These are phyloP conservation scores for Stictonetta naevosa DNA, from an alignment of 2,113 vertebrate genomes.

Conservation along the genomic window DNA sequence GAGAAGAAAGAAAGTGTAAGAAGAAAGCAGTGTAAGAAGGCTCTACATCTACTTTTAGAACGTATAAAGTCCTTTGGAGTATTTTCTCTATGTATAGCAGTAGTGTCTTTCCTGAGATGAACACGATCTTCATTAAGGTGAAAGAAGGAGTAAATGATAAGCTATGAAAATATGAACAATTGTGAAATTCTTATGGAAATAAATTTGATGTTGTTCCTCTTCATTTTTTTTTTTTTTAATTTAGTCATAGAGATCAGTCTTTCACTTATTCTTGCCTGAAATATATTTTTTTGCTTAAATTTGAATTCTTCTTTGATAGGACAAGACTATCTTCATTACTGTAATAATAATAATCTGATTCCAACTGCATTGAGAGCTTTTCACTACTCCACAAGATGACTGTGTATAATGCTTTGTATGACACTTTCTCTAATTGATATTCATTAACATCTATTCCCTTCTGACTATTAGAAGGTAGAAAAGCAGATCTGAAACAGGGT, in stretches of 20 bases:
- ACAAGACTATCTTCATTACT: background rate
- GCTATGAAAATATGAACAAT: background rate
- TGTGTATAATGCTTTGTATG: background rate
- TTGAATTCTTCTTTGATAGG: background rate
- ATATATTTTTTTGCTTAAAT: background rate
- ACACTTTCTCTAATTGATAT: background rate
- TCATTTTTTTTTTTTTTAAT: background rate
- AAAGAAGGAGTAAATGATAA: background rate
- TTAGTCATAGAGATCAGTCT: background rate
- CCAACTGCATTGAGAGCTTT: background rate
- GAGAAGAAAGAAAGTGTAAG: too few relatives aligned
- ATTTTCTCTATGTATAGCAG: background rate
- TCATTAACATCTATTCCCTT: background rate
- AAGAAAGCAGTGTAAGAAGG: background rate
- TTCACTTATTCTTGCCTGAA: background rate
- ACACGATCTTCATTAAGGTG: background rate
- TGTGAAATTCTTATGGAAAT: background rate
- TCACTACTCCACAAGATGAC: background rate
- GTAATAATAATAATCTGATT: background rate
- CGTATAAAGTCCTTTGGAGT: background rate
- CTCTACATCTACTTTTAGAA: background rate
- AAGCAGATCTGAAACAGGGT: rapidly evolving
- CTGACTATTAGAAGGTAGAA: background rate
- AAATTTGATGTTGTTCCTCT: background rate
- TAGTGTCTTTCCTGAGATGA: background rate